Conservation (phyloP, 1,140 invertebrate genomes). For the Melitaea cinxia region DNA sequence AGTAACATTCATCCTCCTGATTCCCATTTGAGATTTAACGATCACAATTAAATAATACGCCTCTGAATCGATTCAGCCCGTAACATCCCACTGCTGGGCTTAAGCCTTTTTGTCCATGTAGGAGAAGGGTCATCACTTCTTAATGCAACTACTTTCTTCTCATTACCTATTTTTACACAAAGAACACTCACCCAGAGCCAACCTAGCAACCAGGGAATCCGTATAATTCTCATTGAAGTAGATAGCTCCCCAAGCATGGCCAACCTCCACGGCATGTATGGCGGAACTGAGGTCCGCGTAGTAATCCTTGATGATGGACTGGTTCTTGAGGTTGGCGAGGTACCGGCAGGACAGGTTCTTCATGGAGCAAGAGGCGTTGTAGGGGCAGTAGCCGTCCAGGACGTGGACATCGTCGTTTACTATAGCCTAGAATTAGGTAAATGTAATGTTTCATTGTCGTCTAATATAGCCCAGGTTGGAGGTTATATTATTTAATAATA, state of each 20-base stretch:
- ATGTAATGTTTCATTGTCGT: not conserved
- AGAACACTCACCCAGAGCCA: constrained; percentile 84
- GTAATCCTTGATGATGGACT: constrained; percentile 85
- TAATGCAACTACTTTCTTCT: too few relatives aligned
- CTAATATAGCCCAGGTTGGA: too few relatives aligned
- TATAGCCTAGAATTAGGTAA: constrained; percentile 83
- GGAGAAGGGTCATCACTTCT: too few relatives aligned
- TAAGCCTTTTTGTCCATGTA: too few relatives aligned
- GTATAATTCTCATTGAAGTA: constrained; percentile 94
- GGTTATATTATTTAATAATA: too few relatives aligned
- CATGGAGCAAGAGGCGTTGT: constrained; percentile 85
- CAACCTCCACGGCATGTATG: constrained; percentile 86
- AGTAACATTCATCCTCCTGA: too few relatives aligned
- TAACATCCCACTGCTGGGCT: too few relatives aligned
- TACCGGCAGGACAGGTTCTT: constrained; percentile 79
- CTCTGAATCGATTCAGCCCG: too few relatives aligned
- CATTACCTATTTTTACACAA: too few relatives aligned
- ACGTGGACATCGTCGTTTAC: constrained; percentile 91
- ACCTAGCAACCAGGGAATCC: constrained; percentile 87
- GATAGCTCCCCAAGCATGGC: constrained; percentile 92
- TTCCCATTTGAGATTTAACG: too few relatives aligned
- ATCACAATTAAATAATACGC: too few relatives aligned
- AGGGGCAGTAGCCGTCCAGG: constrained; percentile 78
- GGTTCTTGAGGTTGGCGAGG: constrained; percentile 69
- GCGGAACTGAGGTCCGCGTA: constrained; percentile 86